phyloP scores from a whole-genome alignment of 2,888 invertebrate species.

The Zaprionus lineosus region DNA sequence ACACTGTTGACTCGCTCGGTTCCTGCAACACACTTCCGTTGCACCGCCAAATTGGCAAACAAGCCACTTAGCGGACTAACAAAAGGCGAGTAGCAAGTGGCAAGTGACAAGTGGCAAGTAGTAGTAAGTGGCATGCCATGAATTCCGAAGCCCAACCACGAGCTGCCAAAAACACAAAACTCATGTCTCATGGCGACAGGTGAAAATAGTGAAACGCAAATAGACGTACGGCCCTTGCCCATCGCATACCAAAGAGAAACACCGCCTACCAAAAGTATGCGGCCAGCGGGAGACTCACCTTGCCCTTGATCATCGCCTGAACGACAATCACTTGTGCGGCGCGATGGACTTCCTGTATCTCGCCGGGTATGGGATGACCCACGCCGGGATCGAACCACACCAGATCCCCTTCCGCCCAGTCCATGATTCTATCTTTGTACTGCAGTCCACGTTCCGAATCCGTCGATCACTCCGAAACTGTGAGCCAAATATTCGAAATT shows the following conservation, averaged over 20 bases:
- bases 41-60: conserved; percentile 11
- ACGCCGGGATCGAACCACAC: conserved; percentile 97
- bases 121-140: conserved; percentile 12
- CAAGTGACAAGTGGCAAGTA: conserved; percentile 11
- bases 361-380: conserved; percentile 94
- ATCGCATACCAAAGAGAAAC: no score
- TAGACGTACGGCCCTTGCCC: no score
- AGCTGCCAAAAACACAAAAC: conserved; percentile 18
- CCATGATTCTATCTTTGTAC: conserved; percentile 78
- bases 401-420: conserved; percentile 91
- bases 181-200: conserved; percentile 34
- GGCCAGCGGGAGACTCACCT: conserved; percentile 85
- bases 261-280: background rate
- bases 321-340: conserved; percentile 95
- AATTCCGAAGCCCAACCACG: conserved; percentile 30
- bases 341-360: conserved; percentile 94
- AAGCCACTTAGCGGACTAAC: conserved; percentile 1
- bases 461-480: conserved; percentile 3
- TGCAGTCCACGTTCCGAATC: background rate
- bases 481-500: conserved; percentile 12
- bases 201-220: conserved; percentile 71
- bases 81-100: background rate
- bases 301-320: conserved; percentile 93
- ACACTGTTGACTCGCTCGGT: background rate
- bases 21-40: conserved; percentile 34